Conservation (phyloP, 2,797 vertebrate species). For the Semaprochilodus insignis region DNA sequence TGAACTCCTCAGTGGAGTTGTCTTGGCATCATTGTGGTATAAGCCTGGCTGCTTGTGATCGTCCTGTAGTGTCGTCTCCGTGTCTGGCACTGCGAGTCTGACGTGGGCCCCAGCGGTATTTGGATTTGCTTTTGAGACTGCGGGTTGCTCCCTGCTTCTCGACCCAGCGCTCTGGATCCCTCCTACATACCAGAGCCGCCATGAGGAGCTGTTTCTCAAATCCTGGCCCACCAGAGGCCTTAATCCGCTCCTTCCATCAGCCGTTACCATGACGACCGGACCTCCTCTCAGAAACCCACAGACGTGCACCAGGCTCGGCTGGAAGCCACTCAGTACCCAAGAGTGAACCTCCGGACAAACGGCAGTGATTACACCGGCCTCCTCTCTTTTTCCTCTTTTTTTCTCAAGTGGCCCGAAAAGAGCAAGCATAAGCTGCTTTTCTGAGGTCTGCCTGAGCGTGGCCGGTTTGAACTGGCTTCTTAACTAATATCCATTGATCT, state of each 20-base stretch:
- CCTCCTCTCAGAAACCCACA: conserved; percentile 53
- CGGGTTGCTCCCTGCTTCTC: not conserved
- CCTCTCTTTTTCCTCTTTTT: conserved; percentile 41
- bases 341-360: conserved; percentile 64
- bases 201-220: conserved; percentile 44
- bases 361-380: conserved; percentile 38
- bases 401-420: conserved; percentile 54
- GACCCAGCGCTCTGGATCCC: not conserved
- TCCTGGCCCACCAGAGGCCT: conserved; percentile 53
- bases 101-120: not conserved
- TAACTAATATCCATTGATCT: not conserved
- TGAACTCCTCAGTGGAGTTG: conserved; percentile 4
- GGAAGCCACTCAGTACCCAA: conserved; percentile 50
- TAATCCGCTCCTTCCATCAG: conserved; percentile 63
- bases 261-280: conserved; percentile 65
- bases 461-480: conserved; percentile 33
- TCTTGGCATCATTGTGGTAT: conserved; percentile 28
- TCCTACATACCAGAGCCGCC: not conserved
- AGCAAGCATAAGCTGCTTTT: conserved; percentile 43
- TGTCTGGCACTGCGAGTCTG: not conserved
- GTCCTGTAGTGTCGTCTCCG: not conserved
- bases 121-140: conserved; percentile 2
- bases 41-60: conserved; percentile 21
- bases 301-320: conserved; percentile 51
- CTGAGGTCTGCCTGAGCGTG: conserved; percentile 47